Base-by-base conservation (phyloP, 2,888 invertebrate species). In the Leptinotarsa haldemani region DNA sequence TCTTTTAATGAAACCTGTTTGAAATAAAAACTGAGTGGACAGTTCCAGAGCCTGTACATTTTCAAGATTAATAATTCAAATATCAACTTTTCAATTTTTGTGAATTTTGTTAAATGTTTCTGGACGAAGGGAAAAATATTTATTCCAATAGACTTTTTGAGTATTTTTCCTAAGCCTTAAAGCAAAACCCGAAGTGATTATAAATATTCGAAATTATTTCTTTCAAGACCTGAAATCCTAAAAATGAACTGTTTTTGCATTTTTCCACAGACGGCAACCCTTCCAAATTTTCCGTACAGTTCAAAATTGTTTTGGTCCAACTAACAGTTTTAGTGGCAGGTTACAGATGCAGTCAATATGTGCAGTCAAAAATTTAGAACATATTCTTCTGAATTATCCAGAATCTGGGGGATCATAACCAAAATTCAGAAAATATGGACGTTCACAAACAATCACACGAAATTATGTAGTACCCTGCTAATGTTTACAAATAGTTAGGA, bases 301-400 rank as follows among this genome's bases (percentile, higher is more conserved):
- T 77, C 74, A 73, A 73, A 77, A 40, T 66, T 71, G 56, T 80
- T 81, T 85, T 86, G 85, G 85, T 85, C 85, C 85, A 84, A 84
- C 85, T 85, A 84, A 85, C 81, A 83, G 30, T 65, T 82, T 80
- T 75, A 82, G 83, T 85, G 85, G 85, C 85, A 85, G 85, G 85
- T 84, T 82, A 77, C 77, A 80, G 80, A 84, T 83, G 81, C 84
- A 84, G 84, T 85, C 84, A 81, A 79, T 82, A 82, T 81, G 84
- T 84, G 83, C 84, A 85, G 84, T 67, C 53, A 40, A 67, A 83
- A 82, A 80, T 81, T 82, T 82, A 79, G 79, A 81, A 81, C 82
- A 80, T 80, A 80, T 82, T 78, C 74, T 83, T 82, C 84, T 83
- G 83, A 83, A 84, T 80, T 79, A 74, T 79, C 83, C 82, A 65